These are phyloP conservation scores for Ornithorhynchus anatinus DNA, from an alignment of 2,113 vertebrate genomes.

Conservation along the genomic window DNA sequence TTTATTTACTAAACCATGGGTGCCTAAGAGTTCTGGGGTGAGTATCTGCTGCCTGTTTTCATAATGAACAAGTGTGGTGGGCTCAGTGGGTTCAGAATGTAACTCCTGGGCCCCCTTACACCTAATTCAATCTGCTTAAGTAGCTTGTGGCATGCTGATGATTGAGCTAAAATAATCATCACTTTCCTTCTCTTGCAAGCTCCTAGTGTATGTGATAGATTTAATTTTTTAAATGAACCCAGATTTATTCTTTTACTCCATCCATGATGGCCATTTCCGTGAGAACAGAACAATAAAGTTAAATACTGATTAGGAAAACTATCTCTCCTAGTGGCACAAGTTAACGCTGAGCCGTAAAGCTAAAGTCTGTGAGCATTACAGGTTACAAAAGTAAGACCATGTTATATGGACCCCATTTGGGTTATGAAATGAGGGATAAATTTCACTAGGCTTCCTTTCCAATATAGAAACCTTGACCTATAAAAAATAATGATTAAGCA, in stretches of 20 bases:
- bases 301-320: background rate
- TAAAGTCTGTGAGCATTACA: background rate
- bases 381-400: background rate
- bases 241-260: background rate
- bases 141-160: too few relatives aligned
- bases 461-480: slow-evolving; percentile 28
- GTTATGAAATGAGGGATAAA: slow-evolving; percentile 37
- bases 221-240: background rate
- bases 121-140: background rate
- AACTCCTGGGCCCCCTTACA: background rate
- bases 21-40: background rate
- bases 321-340: slow-evolving; percentile 10
- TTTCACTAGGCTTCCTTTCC: slow-evolving; percentile 5
- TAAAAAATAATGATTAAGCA: slow-evolving; percentile 54
- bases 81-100: background rate
- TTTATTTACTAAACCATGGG: background rate
- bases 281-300: background rate
- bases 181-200: background rate
- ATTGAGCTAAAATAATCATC: background rate
- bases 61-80: background rate
- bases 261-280: background rate
- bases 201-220: background rate
- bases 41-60: background rate
- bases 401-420: slow-evolving; percentile 4
- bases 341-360: slow-evolving; percentile 5